A percentile compares a stretch with the other conserved stretches of the same genome.
phyloP scores from a whole-genome alignment of 2,888 invertebrate species.

The Aricia artaxerxes region DNA sequence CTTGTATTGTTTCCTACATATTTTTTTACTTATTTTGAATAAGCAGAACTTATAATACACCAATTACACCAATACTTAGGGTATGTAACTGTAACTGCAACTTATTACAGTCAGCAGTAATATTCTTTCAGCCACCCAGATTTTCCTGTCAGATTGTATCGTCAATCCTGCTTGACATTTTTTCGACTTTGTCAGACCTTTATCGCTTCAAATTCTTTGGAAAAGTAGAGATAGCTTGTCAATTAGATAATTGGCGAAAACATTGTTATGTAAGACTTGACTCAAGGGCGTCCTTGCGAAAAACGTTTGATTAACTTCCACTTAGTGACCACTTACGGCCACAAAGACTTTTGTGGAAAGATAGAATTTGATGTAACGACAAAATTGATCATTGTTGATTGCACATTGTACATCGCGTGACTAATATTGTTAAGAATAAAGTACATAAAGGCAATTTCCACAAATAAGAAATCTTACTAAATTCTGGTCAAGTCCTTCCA shows the following conservation, averaged over 20 bases:
- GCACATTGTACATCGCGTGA: background rate
- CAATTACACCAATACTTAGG: too few species aligned
- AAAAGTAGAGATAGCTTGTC: background rate
- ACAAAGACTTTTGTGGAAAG: background rate
- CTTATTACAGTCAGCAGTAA: too few species aligned
- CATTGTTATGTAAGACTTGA: background rate
- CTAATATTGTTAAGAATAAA: background rate
- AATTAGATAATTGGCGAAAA: background rate
- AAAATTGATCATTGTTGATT: background rate
- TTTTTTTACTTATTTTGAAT: too few species aligned
- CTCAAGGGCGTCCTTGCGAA: background rate
- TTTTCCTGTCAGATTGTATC: too few species aligned
- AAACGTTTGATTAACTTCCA: background rate
- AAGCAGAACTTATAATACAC: too few species aligned
- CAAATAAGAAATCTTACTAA: background rate
- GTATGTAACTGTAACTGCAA: too few species aligned
- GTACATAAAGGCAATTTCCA: background rate
- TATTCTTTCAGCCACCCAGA: too few species aligned
- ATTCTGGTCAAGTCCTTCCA: background rate
- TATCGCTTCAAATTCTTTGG: background rate
- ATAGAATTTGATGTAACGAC: background rate
- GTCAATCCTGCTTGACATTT: too few species aligned
- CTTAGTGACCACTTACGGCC: constrained; percentile 4
- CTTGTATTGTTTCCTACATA: too few species aligned
- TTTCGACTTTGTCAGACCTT: background rate